Evolutionary conservation across 2,113 vertebrate genomes (phyloP).

Genomic region (western clawed frog (Xenopus tropicalis)): UCB_Xtro_10.0 CM004447.2:47806501-47807000

Average conservation of each 20-base stretch:
- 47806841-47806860: slow-evolving; percentile 85
- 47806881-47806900: slow-evolving; percentile 89
- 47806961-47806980: no score
- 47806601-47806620: no score
- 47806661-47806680: slow-evolving; percentile 83
- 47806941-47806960: background rate
- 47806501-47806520: no score
- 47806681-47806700: slow-evolving; percentile 86
- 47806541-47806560: no score
- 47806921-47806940: slow-evolving; percentile 4
- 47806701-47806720: slow-evolving; percentile 87
- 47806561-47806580: no score
- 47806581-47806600: no score
- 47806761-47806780: slow-evolving; percentile 83
- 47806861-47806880: slow-evolving; percentile 85
- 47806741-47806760: slow-evolving; percentile 88
- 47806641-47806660: slow-evolving; percentile 55
- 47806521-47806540: no score
- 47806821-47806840: slow-evolving; percentile 84
- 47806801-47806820: slow-evolving; percentile 84
- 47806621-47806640: background rate
- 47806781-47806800: slow-evolving; percentile 84
- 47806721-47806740: slow-evolving; percentile 83
- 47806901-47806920: slow-evolving; percentile 78
- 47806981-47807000: no score